Evolutionary conservation across 2,797 vertebrate genomes (phyloP).

Genomic region (Notamacropus eugenii): DNA sequence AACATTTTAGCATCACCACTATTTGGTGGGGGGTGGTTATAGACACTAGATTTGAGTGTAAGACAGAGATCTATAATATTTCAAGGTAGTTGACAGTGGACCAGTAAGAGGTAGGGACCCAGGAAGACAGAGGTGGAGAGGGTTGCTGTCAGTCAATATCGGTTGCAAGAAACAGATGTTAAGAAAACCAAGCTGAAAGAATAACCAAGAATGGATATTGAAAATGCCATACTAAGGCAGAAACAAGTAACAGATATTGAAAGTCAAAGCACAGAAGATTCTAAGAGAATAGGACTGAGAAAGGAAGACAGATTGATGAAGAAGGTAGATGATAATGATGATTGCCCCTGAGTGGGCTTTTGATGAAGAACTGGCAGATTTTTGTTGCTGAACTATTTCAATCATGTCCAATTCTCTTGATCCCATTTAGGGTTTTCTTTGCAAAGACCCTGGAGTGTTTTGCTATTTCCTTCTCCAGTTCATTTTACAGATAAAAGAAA

Average conservation of each 20-base stretch:
- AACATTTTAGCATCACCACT: background rate
- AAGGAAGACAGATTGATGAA: background rate
- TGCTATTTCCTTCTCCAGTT: background rate
- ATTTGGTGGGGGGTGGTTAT: background rate
- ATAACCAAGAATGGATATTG: background rate
- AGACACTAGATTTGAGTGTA: background rate
- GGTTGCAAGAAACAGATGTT: background rate
- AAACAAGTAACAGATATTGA: background rate
- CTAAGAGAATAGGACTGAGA: background rate
- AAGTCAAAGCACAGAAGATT: background rate
- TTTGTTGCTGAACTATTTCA: background rate
- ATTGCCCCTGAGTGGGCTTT: background rate
- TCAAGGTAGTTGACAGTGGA: background rate
- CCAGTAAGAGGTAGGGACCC: background rate
- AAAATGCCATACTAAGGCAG: background rate
- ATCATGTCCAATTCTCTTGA: background rate
- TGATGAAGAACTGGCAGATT: background rate
- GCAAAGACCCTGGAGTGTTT: background rate
- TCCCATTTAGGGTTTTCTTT: background rate
- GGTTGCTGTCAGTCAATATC: background rate
- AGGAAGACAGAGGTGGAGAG: background rate
- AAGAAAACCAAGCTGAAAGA: background rate
- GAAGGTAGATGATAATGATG: background rate
- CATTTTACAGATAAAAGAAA: background rate
- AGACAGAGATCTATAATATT: background rate